These are phyloP conservation scores for Bubo scandiacus DNA, from an alignment of 2,113 vertebrate genomes.

Conservation along the genomic window DNA sequence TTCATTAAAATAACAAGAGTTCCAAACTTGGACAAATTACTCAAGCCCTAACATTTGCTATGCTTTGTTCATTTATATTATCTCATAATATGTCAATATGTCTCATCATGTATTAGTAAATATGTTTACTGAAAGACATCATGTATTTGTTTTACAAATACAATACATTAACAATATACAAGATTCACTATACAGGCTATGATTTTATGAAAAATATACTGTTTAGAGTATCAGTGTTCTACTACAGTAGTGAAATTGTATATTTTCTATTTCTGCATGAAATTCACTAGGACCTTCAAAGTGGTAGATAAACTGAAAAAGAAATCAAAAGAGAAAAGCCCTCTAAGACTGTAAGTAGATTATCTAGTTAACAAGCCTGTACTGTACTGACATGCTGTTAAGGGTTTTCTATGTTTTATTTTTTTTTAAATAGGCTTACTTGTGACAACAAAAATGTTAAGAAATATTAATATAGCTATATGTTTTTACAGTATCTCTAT, in stretches of 20 bases:
- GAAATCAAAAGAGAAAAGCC: neutral
- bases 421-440: neutral
- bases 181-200: neutral
- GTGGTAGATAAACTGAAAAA: neutral
- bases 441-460: neutral
- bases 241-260: neutral
- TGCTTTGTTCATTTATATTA: neutral
- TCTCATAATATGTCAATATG: neutral
- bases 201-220: neutral
- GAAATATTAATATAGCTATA: neutral
- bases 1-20: neutral
- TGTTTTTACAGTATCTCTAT: neutral
- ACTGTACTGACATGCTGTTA: neutral
- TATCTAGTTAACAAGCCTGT: neutral
- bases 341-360: neutral
- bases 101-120: neutral
- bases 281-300: neutral
- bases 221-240: neutral
- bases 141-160: neutral
- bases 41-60: neutral
- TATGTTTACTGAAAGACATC: neutral
- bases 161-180: neutral
- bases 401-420: fast-evolving
- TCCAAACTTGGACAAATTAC: neutral
- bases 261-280: neutral